phyloP scores from a whole-genome alignment of 2,888 invertebrate species.

The Melanotus villosus region DNA sequence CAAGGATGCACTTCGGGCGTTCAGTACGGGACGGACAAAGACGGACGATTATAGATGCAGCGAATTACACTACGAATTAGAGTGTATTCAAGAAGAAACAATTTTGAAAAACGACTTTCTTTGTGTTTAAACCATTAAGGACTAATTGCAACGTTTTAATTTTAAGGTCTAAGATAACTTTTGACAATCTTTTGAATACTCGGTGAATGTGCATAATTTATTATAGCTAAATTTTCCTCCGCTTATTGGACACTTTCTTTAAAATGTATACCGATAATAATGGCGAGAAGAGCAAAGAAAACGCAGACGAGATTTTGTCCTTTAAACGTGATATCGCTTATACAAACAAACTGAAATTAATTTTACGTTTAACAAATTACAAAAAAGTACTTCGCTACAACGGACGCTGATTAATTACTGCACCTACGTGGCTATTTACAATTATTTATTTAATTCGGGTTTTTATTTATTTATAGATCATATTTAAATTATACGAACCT shows the following conservation, averaged over 20 bases:
- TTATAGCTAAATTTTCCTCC: conserved; percentile 43
- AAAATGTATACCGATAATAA: conserved; percentile 38
- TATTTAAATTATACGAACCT: no score
- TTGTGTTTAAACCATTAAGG: conserved; percentile 67
- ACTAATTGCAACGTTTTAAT: conserved; percentile 69
- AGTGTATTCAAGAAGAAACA: conserved; percentile 67
- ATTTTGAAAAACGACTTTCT: conserved; percentile 69
- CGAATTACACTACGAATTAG: conserved; percentile 49
- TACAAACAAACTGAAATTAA: conserved; percentile 40
- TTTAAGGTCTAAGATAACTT: conserved; percentile 64
- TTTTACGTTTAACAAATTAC: conserved; percentile 29
- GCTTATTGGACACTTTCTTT: conserved; percentile 42
- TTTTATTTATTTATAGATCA: no score
- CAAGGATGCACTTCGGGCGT: conserved; percentile 37
- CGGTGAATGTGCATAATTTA: conserved; percentile 49
- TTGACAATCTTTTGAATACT: conserved; percentile 64
- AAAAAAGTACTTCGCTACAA: conserved; percentile 6
- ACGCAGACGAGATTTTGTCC: conserved; percentile 22
- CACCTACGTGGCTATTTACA: not conserved
- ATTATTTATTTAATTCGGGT: no score
- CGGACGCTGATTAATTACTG: conserved; percentile 16
- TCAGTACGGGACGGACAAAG: conserved; percentile 43
- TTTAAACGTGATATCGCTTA: conserved; percentile 38
- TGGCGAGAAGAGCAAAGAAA: conserved; percentile 37
- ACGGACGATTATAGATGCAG: conserved; percentile 41